These are phyloP conservation scores for Hyperoplus lanceolatus DNA, from an alignment of 2,797 vertebrate genomes.

Conservation along the genomic window DNA sequence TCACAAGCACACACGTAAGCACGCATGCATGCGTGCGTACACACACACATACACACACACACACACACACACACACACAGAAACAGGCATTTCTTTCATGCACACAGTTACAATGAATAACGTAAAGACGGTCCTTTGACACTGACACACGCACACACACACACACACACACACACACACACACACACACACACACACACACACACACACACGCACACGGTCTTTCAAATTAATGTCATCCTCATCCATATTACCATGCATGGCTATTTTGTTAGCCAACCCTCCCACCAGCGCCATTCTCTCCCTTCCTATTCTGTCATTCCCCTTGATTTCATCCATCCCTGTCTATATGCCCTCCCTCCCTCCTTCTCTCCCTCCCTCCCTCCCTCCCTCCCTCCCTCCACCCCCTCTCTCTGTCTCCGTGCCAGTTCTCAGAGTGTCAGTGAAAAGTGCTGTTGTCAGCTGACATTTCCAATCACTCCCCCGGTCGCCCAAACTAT, in stretches of 20 bases:
- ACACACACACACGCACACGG: constrained; percentile 23
- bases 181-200: constrained; percentile 7
- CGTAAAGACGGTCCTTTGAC: constrained; percentile 37
- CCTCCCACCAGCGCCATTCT: constrained; percentile 45
- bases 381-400: constrained; percentile 9
- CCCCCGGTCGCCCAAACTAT: constrained; percentile 80
- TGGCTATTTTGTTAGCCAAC: constrained; percentile 43
- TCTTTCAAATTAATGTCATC: constrained; percentile 66
- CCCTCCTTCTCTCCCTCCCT: constrained; percentile 15
- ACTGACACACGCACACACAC: constrained; percentile 7
- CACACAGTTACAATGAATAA: constrained; percentile 44
- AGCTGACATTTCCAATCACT: constrained; percentile 89
- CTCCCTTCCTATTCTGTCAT: constrained; percentile 58
- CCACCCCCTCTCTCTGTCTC: constrained; percentile 54
- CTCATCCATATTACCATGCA: constrained; percentile 53
- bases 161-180: constrained; percentile 35
- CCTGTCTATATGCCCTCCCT: constrained; percentile 44
- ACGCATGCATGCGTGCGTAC: neutral
- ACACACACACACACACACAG: constrained; percentile 9
- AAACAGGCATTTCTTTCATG: constrained; percentile 49
- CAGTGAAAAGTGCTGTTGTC: constrained; percentile 88
- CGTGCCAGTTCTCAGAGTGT: constrained; percentile 83
- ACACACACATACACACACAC: neutral
- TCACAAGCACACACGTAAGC: neutral
- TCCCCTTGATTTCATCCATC: constrained; percentile 64